Evolutionary conservation across 2,888 invertebrate genomes (phyloP).

Genomic region (Sphinx pinastri): DNA sequence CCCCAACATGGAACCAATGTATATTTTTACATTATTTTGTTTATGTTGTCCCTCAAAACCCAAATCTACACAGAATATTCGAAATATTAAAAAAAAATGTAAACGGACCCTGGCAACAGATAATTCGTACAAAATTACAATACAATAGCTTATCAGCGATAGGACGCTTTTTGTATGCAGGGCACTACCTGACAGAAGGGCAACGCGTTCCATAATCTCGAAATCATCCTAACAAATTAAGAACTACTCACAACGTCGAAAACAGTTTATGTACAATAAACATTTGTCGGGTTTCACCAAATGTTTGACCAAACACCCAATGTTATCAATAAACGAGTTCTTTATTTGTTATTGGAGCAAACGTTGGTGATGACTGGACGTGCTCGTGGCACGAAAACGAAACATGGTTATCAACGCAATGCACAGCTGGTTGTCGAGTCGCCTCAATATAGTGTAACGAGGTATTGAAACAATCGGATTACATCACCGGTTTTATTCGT

Average conservation of each 20-base stretch:
- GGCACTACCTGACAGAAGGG: constrained; percentile 49
- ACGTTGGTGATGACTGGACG: constrained; percentile 54
- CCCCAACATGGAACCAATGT: neutral
- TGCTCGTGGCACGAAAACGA: constrained; percentile 67
- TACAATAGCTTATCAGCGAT: constrained; percentile 32
- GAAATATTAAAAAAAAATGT: constrained; percentile 4
- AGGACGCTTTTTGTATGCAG: constrained; percentile 29
- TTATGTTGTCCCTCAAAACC: constrained; percentile 15
- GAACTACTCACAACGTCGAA: constrained; percentile 27
- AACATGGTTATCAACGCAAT: constrained; percentile 70
- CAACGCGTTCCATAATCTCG: constrained; percentile 46
- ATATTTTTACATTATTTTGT: constrained; percentile 13
- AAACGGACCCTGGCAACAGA: constrained; percentile 32
- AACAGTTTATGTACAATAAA: constrained; percentile 26
- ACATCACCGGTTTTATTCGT: constrained; percentile 43
- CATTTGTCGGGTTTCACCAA: constrained; percentile 35
- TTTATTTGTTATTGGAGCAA: constrained; percentile 43
- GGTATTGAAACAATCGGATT: constrained; percentile 24
- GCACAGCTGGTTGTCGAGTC: constrained; percentile 64
- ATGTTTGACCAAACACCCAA: constrained; percentile 44
- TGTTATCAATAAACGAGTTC: constrained; percentile 40
- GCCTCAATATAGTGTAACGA: constrained; percentile 38
- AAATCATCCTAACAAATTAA: constrained; percentile 42
- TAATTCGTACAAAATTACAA: constrained; percentile 31
- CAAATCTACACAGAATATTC: constrained; percentile 4